These are phyloP conservation scores for Mercenaria mercenaria DNA, from an alignment of 1,140 invertebrate species.

Conservation along the genomic window DNA sequence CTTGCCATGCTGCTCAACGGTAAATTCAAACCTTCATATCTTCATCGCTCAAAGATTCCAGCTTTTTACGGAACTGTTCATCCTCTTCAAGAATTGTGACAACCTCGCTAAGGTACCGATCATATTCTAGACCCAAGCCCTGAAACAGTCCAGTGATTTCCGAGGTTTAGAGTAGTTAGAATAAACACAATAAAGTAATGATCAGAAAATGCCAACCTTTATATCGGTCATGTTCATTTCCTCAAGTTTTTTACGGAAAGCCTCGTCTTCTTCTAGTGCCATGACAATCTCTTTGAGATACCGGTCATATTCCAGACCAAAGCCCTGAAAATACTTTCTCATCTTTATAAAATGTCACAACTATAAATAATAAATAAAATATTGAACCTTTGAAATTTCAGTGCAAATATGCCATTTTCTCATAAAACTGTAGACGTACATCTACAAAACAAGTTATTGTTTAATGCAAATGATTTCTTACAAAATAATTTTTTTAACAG, in stretches of 20 bases:
- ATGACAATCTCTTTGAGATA: constrained; percentile 83
- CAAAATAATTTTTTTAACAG: too few species aligned
- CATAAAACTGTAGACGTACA: too few species aligned
- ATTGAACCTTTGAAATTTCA: too few species aligned
- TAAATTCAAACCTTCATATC: constrained; percentile 82
- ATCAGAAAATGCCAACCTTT: constrained; percentile 75
- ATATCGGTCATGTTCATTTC: constrained; percentile 83
- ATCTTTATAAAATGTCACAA: background rate
- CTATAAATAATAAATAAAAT: too few species aligned
- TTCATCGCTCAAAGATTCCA: constrained; percentile 80
- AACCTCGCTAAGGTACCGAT: constrained; percentile 82
- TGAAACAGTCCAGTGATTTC: constrained; percentile 54
- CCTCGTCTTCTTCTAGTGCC: constrained; percentile 81
- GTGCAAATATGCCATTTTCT: too few species aligned
- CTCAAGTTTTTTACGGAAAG: constrained; percentile 84
- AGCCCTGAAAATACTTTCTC: constrained; percentile 68
- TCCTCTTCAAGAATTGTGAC: constrained; percentile 81
- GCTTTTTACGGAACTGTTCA: constrained; percentile 81
- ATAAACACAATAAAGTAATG: background rate
- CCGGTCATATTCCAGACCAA: constrained; percentile 83
- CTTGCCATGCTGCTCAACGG: background rate
- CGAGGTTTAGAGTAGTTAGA: background rate
- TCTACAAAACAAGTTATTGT: too few species aligned
- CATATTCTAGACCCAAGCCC: constrained; percentile 82
- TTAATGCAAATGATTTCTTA: too few species aligned